Conservation (phyloP, 2,888 invertebrate species). For the Anthrax anthrax region DNA sequence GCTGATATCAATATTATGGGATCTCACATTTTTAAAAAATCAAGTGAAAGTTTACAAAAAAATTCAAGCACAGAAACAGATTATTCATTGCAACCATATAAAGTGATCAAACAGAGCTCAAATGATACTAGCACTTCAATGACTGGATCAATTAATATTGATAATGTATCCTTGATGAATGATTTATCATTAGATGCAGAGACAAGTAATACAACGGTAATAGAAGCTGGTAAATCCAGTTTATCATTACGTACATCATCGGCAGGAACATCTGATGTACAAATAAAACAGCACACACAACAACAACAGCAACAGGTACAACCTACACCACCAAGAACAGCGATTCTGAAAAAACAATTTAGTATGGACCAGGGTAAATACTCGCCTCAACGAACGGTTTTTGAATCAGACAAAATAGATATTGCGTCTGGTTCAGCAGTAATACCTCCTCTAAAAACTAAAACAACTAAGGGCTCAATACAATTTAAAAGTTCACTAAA, state of each 20-base stretch:
- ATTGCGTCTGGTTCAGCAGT: neutral
- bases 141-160: conserved; percentile 34
- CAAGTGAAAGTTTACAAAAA: conserved; percentile 33
- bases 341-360: conserved; percentile 34
- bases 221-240: conserved; percentile 20
- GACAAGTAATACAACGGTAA: conserved; percentile 19
- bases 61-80: conserved; percentile 36
- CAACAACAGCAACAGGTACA: conserved; percentile 9
- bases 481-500: conserved; percentile 19
- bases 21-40: conserved; percentile 25
- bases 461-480: conserved; percentile 1
- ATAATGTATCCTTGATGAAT: conserved; percentile 31
- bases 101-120: conserved; percentile 34
- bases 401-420: conserved; percentile 15
- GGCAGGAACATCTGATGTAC: conserved; percentile 18
- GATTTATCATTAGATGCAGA: conserved; percentile 31
- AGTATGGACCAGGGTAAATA: conserved; percentile 33
- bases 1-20: conserved; percentile 15
- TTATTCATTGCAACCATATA: conserved; percentile 33
- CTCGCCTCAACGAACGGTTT: conserved; percentile 18
- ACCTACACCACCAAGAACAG: conserved; percentile 23
- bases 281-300: neutral
- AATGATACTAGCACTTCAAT: conserved; percentile 35
- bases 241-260: conserved; percentile 28
- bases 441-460: conserved; percentile 1